A percentile compares a stretch with the other conserved stretches of the same genome.
phyloP scores from a whole-genome alignment of 2,888 invertebrate genomes.

The Drosophila mimica region DNA sequence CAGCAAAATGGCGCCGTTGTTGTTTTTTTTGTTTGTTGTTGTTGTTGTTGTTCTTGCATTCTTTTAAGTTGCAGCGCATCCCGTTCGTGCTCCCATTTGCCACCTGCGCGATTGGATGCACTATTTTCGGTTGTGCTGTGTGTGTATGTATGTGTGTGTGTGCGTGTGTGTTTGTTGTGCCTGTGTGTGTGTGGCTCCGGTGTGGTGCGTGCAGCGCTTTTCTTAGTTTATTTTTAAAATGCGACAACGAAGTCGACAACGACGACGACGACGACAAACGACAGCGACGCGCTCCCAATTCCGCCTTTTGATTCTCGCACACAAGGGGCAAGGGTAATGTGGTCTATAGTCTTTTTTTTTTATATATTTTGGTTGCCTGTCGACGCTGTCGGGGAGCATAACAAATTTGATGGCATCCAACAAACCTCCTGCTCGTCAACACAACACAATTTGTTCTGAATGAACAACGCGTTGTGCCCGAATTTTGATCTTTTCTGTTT shows the following conservation, averaged over 20 bases:
- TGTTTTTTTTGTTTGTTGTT: constrained; percentile 39
- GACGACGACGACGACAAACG: constrained; percentile 29
- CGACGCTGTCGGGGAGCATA: constrained; percentile 64
- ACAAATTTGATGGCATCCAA: constrained; percentile 71
- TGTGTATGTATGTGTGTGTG: constrained; percentile 8
- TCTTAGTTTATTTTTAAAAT: constrained; percentile 70
- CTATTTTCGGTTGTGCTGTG: constrained; percentile 62
- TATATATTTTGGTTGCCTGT: constrained; percentile 29
- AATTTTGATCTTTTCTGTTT: constrained; percentile 45
- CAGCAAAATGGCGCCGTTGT: constrained; percentile 59
- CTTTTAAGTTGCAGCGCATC: constrained; percentile 56
- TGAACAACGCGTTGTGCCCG: constrained; percentile 65
- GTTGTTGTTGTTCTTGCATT: constrained; percentile 54
- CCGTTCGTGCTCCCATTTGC: constrained; percentile 74
- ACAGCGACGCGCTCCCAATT: constrained; percentile 66
- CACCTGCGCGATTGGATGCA: constrained; percentile 75
- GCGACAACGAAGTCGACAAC: constrained; percentile 44
- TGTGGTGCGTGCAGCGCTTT: constrained; percentile 52
- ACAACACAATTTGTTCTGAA: constrained; percentile 63
- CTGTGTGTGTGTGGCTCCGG: constrained; percentile 6
- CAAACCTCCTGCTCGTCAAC: constrained; percentile 28
- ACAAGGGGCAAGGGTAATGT: constrained; percentile 68
- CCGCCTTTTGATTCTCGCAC: constrained; percentile 23
- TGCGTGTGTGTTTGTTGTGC: background rate
- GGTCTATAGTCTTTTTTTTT: constrained; percentile 19